These are phyloP conservation scores for Ischnura elegans DNA, from an alignment of 2,888 invertebrate species.

Conservation along the genomic window DNA sequence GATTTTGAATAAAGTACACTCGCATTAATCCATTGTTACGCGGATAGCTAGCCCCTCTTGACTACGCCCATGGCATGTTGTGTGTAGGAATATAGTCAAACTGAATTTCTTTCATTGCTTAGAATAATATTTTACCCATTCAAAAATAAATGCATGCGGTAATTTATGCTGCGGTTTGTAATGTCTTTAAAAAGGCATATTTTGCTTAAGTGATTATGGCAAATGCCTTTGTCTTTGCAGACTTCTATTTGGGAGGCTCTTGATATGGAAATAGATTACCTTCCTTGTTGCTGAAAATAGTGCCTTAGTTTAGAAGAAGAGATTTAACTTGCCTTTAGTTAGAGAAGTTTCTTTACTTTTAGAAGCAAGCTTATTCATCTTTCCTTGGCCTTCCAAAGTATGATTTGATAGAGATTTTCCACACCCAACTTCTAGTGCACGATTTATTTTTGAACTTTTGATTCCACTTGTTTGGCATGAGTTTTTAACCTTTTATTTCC, in stretches of 20 bases:
- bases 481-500: slow-evolving; percentile 62
- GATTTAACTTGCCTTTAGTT: too few relatives aligned
- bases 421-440: slow-evolving; percentile 14
- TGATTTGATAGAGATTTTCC: slow-evolving; percentile 1
- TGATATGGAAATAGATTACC: background rate
- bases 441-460: slow-evolving; percentile 59
- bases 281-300: background rate
- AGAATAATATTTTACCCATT: too few relatives aligned
- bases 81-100: too few relatives aligned
- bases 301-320: background rate
- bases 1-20: too few relatives aligned
- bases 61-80: too few relatives aligned
- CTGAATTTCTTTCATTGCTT: background rate
- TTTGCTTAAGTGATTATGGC: background rate
- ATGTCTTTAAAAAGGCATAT: background rate
- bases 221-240: background rate
- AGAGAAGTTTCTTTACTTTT: background rate
- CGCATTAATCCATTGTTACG: too few relatives aligned
- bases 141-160: too few relatives aligned
- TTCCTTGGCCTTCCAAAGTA: background rate
- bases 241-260: background rate
- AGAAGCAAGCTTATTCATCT: background rate
- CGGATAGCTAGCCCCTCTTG: too few relatives aligned
- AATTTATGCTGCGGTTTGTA: background rate
- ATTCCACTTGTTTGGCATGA: slow-evolving; percentile 64